phyloP scores from a whole-genome alignment of 2,888 invertebrate genomes.

The Drosophila rellima region DNA sequence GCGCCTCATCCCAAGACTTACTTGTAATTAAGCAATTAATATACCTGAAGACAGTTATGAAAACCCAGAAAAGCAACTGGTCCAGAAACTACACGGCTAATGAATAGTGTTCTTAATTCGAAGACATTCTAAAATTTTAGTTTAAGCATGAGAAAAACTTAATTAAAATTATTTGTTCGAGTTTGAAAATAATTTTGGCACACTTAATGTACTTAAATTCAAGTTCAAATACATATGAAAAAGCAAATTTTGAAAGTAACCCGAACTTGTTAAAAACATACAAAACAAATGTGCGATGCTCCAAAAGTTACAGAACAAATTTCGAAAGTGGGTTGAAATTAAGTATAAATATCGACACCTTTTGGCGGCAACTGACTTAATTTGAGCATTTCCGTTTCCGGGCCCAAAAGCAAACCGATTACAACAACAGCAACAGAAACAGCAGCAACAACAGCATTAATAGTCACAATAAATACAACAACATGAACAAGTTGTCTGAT shows the following conservation, averaged over 20 bases:
- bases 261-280: not conserved
- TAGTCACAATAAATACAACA: constrained; percentile 15
- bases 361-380: constrained; percentile 48
- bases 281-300: not conserved
- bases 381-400: constrained; percentile 75
- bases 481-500: constrained; percentile 25
- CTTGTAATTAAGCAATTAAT: constrained; percentile 53
- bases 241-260: not conserved
- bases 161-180: too few relatives aligned
- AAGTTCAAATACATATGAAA: not conserved
- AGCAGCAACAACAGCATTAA: constrained; percentile 13
- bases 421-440: constrained; percentile 19
- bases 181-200: not conserved
- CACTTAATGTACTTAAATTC: not conserved
- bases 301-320: not conserved
- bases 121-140: not conserved
- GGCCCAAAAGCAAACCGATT: constrained; percentile 38
- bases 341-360: constrained; percentile 61
- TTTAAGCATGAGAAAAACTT: not conserved
- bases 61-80: constrained; percentile 8
- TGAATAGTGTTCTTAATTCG: not conserved
- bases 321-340: constrained; percentile 43
- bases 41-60: constrained; percentile 28
- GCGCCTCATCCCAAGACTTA: constrained; percentile 29
- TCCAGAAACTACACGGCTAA: not conserved